A percentile compares a stretch with the other conserved stretches of the same genome.
Evolutionary conservation across 2,797 vertebrate species (phyloP).

Genomic region (Sebastes vulpes): DNA sequence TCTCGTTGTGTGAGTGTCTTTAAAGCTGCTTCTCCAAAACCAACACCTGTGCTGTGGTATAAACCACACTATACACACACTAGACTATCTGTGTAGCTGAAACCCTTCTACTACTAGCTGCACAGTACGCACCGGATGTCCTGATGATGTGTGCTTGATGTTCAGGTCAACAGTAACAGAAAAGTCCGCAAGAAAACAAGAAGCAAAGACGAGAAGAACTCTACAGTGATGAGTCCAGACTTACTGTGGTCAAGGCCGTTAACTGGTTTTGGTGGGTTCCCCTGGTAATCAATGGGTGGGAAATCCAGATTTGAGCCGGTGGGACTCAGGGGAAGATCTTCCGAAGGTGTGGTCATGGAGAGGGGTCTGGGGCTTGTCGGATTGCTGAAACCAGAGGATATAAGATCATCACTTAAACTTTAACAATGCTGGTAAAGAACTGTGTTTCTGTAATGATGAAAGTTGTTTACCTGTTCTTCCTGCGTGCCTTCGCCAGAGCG

Average conservation of each 20-base stretch:
- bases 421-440: not conserved
- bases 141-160: not conserved
- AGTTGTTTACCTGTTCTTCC: conserved; percentile 59
- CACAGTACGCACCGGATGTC: conserved; percentile 3
- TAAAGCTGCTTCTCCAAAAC: conserved; percentile 6
- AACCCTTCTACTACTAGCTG: not conserved
- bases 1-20: conserved; percentile 5
- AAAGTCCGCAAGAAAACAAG: not conserved
- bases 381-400: conserved; percentile 28
- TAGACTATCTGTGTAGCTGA: not conserved
- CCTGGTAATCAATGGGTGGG: conserved; percentile 77
- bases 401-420: not conserved
- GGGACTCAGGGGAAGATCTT: conserved; percentile 41
- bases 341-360: conserved; percentile 43
- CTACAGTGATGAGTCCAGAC: conserved; percentile 22
- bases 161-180: not conserved
- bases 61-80: not conserved
- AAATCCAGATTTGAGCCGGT: conserved; percentile 28
- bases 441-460: not conserved
- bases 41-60: conserved; percentile 17
- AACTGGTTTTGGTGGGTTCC: conserved; percentile 27
- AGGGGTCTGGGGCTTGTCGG: not conserved
- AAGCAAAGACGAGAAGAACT: not conserved
- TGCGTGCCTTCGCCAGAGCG: conserved; percentile 81
- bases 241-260: conserved; percentile 74